Evolutionary conservation across 2,113 vertebrate genomes (phyloP).

Genomic region (Carassius carassius): DNA sequence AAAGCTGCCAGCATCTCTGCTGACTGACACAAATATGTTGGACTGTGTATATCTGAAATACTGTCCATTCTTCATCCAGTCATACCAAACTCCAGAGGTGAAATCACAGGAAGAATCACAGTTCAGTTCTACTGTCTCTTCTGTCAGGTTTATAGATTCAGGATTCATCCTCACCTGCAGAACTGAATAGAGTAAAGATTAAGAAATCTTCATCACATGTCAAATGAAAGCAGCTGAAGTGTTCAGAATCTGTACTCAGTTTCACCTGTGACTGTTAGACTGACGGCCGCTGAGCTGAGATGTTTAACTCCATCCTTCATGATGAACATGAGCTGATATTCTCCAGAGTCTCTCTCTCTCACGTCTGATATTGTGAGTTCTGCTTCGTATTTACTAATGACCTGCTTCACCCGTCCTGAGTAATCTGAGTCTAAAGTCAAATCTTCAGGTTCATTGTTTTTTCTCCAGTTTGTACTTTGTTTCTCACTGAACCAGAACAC

Average conservation of each 20-base stretch:
- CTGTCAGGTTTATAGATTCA: too few species aligned
- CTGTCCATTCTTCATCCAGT: constrained; percentile 16
- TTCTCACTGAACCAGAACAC: constrained; percentile 47
- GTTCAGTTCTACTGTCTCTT: neutral
- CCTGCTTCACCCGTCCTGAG: constrained; percentile 39
- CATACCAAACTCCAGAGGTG: too few species aligned
- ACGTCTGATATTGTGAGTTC: constrained; percentile 45
- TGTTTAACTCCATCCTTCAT: constrained; percentile 28
- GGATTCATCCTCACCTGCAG: constrained; percentile 21
- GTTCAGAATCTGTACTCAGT: neutral
- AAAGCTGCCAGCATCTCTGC: neutral
- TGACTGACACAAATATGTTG: neutral
- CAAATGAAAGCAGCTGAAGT: neutral
- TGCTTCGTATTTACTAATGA: too few species aligned
- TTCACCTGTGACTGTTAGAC: constrained; percentile 47
- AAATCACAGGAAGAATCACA: constrained; percentile 27
- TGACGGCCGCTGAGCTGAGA: constrained; percentile 2
- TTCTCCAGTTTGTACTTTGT: constrained; percentile 29
- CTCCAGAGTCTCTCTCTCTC: constrained; percentile 47
- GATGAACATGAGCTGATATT: constrained; percentile 49
- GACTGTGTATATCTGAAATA: rapidly evolving
- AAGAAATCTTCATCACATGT: neutral
- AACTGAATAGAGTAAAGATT: neutral
- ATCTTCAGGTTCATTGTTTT: too few species aligned
- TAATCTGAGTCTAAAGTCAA: constrained; percentile 45